A percentile compares a stretch with the other conserved stretches of the same genome.
These are phyloP conservation scores for Orchesellides sinensis DNA, from an alignment of 2,888 invertebrate genomes.

Conservation along the genomic window DNA sequence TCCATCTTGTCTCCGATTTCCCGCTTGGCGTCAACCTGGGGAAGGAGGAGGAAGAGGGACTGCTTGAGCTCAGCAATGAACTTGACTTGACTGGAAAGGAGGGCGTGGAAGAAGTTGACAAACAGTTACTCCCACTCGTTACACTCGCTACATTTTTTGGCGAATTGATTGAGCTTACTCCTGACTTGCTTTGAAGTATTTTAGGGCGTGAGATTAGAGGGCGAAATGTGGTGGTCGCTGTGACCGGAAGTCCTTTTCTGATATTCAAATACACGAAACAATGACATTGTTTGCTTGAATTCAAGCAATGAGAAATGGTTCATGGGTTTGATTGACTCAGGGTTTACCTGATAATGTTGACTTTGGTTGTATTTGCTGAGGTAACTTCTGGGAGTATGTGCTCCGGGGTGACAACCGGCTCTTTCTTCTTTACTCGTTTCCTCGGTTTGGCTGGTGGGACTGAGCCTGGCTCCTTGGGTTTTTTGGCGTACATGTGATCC, in stretches of 20 bases:
- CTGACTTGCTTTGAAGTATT: slow-evolving; percentile 20
- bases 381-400: slow-evolving; percentile 56
- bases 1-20: neutral
- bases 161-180: neutral
- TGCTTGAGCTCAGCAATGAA: neutral
- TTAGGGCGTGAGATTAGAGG: slow-evolving; percentile 26
- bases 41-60: neutral
- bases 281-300: neutral
- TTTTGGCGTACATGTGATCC: slow-evolving; percentile 73
- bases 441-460: slow-evolving; percentile 54
- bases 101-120: neutral
- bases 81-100: neutral
- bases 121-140: no score
- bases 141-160: no score
- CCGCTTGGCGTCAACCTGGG: neutral
- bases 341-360: slow-evolving; percentile 70
- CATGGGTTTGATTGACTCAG: neutral
- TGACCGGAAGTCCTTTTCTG: slow-evolving; percentile 16
- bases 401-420: slow-evolving; percentile 27
- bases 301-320: no score
- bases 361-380: slow-evolving; percentile 63
- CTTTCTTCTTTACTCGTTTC: slow-evolving; percentile 59
- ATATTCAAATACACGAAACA: neutral
- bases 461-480: slow-evolving; percentile 67
- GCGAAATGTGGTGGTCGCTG: neutral